These are phyloP conservation scores for Setipinna tenuifilis DNA, from an alignment of 2,797 vertebrate genomes.

Conservation along the genomic window DNA sequence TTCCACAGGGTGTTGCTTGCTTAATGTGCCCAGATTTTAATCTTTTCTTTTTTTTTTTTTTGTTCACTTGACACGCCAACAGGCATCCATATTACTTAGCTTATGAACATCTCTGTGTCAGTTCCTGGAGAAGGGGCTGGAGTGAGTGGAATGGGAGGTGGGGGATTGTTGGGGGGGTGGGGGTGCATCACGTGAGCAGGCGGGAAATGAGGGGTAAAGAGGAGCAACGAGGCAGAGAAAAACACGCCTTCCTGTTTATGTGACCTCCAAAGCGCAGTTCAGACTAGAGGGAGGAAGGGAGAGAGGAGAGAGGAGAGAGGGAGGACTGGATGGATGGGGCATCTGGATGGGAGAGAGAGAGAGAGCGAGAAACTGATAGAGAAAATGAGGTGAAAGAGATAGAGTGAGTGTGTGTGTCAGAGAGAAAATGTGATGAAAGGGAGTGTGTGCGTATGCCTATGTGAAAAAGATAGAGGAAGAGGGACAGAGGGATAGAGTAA, in stretches of 20 bases:
- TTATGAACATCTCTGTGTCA: not conserved
- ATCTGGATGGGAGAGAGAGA: not conserved
- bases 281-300: not conserved
- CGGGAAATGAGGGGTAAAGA: constrained; percentile 13
- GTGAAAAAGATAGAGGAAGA: constrained; percentile 13
- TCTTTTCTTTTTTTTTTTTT: not conserved
- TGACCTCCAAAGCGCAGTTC: constrained; percentile 3
- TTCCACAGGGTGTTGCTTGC: not conserved
- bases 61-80: not conserved
- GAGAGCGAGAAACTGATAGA: not conserved
- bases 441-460: not conserved
- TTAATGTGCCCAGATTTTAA: not conserved
- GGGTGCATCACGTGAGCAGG: constrained; percentile 2
- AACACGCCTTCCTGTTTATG: constrained; percentile 24
- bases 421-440: constrained; percentile 30
- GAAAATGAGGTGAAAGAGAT: not conserved
- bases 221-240: constrained; percentile 1
- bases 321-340: too few species aligned
- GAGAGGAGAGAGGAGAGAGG: not conserved
- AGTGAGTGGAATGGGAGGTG: not conserved
- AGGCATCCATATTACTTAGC: not conserved
- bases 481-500: not conserved
- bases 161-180: not conserved
- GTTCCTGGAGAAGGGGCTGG: not conserved
- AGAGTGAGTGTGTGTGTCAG: not conserved